Base-by-base conservation (phyloP, 2,113 vertebrate species). In the Toxotes chatareus region DNA sequence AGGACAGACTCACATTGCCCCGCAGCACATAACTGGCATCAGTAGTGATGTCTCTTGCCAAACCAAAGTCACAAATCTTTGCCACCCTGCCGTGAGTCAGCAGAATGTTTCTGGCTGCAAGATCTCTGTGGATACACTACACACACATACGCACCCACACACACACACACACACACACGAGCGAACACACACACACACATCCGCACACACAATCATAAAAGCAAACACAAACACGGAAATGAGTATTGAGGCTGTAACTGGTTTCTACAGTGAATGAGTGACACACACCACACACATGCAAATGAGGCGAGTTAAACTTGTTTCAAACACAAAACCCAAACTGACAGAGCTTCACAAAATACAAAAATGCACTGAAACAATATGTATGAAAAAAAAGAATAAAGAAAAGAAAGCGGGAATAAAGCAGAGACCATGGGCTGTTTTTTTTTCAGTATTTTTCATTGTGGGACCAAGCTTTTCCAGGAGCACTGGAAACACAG, bases 51-150 rank as follows among this genome's bases (percentile, higher is more conserved):
- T 99, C 98, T 93, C 98, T 95, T 59, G 98, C 98, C 87, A 99
- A 89, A 27, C 98, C 98, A 73, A 99, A 99, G 93, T 99, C 98
- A 92, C 98, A 99, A 88, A 99, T 99, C 94, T 99, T 99, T 57
- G 98, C 98, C 90, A 99, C 95, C 78, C 97, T 95, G 86, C 98
- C 97, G 16, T 97, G 96, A 91, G 98, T 99, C 75, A 99, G 96
- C 71, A 99, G 94, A 90, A 99, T 94, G 80, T 99, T 99, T 93
- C 98, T 96, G 91, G 98, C 98, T 0, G 98, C 98, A 84, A 99
- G 93, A 83, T 99, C 98, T 89, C 98, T 96, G 89, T 99, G 98
- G 92, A 99, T 98, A 86, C 98, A 99, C 98, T 99, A 85, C 67
- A 73, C 21, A 77, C 49, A 32, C 53, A 69, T 23, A 64, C 51